These are phyloP conservation scores for Lasioglossum lativentre DNA, from an alignment of 2,888 invertebrate genomes.

Conservation along the genomic window DNA sequence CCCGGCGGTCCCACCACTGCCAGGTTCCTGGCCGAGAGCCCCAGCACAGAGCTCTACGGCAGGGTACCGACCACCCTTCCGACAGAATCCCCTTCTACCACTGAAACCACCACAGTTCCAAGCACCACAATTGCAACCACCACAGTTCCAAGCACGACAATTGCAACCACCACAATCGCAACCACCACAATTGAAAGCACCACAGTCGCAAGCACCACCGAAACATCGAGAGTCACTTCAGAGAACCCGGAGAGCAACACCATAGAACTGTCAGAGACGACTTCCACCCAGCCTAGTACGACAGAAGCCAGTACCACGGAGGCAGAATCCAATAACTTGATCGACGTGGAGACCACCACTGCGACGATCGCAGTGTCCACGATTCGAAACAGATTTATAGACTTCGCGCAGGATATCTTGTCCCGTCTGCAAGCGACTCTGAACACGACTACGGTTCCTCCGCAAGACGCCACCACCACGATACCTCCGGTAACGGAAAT, in stretches of 20 bases:
- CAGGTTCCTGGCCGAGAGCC: not conserved
- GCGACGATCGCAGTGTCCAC: conserved; percentile 34
- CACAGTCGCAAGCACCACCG: not conserved
- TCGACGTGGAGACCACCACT: conserved; percentile 49
- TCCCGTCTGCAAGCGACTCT: conserved; percentile 49
- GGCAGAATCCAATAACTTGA: conserved; percentile 37
- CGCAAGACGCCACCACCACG: conserved; percentile 30
- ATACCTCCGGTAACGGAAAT: conserved; percentile 36
- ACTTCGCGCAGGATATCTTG: conserved; percentile 66
- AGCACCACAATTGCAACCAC: not conserved
- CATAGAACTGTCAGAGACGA: conserved; percentile 44
- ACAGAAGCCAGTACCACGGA: conserved; percentile 55
- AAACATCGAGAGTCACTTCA: conserved; percentile 1
- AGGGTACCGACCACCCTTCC: not conserved
- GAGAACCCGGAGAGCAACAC: conserved; percentile 60
- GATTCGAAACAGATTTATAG: conserved; percentile 58
- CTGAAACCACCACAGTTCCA: not conserved
- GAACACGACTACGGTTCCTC: not conserved
- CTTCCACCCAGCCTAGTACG: conserved; percentile 26
- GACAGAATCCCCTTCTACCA: not conserved
- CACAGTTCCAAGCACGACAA: not conserved
- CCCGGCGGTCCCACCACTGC: conserved; percentile 14
- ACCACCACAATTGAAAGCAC: not conserved
- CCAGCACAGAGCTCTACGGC: not conserved
- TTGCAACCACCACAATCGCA: not conserved